Evolutionary conservation across 2,797 vertebrate species (phyloP), one percentile per base, ranked within the genome.

Genomic region (Gastrophryne carolinensis): DNA sequence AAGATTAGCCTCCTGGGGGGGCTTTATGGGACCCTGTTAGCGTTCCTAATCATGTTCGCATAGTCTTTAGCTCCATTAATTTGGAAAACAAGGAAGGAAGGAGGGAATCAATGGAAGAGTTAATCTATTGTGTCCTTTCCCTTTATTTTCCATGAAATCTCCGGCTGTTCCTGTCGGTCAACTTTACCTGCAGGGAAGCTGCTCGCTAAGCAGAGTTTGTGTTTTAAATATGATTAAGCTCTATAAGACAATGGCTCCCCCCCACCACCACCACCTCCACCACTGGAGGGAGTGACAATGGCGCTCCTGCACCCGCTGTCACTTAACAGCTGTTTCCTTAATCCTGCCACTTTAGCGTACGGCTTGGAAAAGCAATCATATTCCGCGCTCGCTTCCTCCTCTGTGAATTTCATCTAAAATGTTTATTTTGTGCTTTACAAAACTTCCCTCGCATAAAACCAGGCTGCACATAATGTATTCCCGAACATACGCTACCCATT

Each of bases 401-500:
- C 23, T 65, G 75, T 50, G 53, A 50, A 56, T 77, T 64, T 21
- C 37, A 21, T 7, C 23, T 26, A 27, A 64, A 71, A 64, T 54
- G 35, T 21, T 44, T 66, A 13, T 56, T 56, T 15, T 35, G 26
- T 63, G 61, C 29, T 37, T 35, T 65, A 35, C 4, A n/a, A 44
- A 44, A 44, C 39, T 44, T 44, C 39, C 39, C 17, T 15, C 15
- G 39, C 15, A 44, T 17, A 60, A 72, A 72, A 50, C 44, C 60
- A 52, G 60, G 27, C 23, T 65, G 26, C 11, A 30, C 34, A 19
- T 65, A 32, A 30, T 39, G 24, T 57, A 47, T 71, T 57, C 19
- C 17, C 32, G 50, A 71, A 71, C 75, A 77, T 64, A 77, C 65
- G n/a, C n/a, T n/a, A n/a, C n/a, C n/a, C n/a, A n/a, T n/a, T n/a